A percentile compares a stretch with the other conserved stretches of the same genome.
phyloP scores from a whole-genome alignment of 2,888 invertebrate genomes.

The Machimus rusticus region DNA sequence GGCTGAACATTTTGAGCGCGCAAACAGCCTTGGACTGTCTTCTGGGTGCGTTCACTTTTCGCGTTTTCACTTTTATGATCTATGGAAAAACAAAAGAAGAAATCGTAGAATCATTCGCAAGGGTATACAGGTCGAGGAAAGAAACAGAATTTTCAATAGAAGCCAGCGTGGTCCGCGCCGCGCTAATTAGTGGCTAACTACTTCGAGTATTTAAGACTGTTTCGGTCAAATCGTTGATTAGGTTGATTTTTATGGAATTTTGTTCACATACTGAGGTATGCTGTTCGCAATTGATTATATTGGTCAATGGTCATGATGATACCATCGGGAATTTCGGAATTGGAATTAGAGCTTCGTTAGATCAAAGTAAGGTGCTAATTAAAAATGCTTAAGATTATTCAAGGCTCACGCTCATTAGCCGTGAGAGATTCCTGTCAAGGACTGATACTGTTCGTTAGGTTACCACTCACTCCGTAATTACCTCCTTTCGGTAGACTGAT shows the following conservation, averaged over 20 bases:
- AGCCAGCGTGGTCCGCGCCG: neutral
- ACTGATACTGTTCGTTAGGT: neutral
- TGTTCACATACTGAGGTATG: neutral
- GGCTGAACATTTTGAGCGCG: neutral
- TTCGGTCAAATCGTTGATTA: neutral
- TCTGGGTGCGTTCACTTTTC: neutral
- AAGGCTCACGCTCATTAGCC: neutral
- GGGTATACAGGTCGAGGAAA: neutral
- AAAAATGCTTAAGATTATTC: neutral
- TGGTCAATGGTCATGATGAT: neutral
- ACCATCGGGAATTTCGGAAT: neutral
- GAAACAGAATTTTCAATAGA: neutral
- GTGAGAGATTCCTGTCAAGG: neutral
- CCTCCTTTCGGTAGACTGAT: neutral
- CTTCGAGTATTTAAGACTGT: neutral
- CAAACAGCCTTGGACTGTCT: neutral
- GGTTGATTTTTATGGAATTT: neutral
- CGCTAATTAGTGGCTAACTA: neutral
- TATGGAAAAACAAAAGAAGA: neutral
- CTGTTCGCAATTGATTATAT: neutral
- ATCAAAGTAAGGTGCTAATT: neutral
- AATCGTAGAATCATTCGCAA: neutral
- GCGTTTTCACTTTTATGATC: slow-evolving; percentile 1
- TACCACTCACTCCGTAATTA: neutral
- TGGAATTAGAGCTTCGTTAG: neutral